A percentile compares a stretch with the other conserved stretches of the same genome.
Conservation (phyloP, 2,888 invertebrate genomes). For the Trichopria drosophilae region DNA sequence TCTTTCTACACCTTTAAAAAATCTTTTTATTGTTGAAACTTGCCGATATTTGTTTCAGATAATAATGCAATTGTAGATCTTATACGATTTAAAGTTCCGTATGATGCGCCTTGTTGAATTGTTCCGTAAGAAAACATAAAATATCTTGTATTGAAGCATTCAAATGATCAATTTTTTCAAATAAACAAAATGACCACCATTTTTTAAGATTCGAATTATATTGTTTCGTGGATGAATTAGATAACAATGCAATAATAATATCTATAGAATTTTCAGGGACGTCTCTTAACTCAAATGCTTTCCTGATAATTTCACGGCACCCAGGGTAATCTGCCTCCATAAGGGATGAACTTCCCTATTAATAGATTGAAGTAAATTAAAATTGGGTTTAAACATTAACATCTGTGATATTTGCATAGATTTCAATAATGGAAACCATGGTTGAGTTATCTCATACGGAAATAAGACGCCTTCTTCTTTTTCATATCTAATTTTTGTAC, state of each 20-base stretch:
- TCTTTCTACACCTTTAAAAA: constrained; percentile 34
- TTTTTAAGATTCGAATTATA: constrained; percentile 25
- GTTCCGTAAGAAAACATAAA: constrained; percentile 7
- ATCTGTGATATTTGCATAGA: too few relatives aligned
- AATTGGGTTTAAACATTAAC: constrained; percentile 12
- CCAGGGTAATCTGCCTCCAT: constrained; percentile 29
- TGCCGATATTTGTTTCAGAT: constrained; percentile 15
- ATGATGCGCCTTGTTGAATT: constrained; percentile 12
- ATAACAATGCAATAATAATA: constrained; percentile 24
- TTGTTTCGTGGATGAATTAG: constrained; percentile 7
- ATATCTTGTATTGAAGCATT: constrained; percentile 5
- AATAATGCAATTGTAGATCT: constrained; percentile 19
- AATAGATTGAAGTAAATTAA: constrained; percentile 17
- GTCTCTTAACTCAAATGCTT: constrained; percentile 9
- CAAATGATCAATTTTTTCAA: constrained; percentile 7
- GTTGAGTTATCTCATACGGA: too few relatives aligned
- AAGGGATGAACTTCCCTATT: constrained; percentile 22
- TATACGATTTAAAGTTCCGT: constrained; percentile 17
- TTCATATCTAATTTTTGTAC: too few relatives aligned
- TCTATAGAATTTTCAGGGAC: constrained; percentile 21
- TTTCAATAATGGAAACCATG: too few relatives aligned
- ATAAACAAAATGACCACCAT: constrained; percentile 22
- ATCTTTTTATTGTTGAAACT: constrained; percentile 26
- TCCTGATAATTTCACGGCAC: constrained; percentile 26
- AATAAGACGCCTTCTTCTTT: too few relatives aligned